A percentile compares a stretch with the other conserved stretches of the same genome.
These are phyloP conservation scores for Chironomus tentans DNA, from an alignment of 2,888 invertebrate genomes.

Conservation along the genomic window DNA sequence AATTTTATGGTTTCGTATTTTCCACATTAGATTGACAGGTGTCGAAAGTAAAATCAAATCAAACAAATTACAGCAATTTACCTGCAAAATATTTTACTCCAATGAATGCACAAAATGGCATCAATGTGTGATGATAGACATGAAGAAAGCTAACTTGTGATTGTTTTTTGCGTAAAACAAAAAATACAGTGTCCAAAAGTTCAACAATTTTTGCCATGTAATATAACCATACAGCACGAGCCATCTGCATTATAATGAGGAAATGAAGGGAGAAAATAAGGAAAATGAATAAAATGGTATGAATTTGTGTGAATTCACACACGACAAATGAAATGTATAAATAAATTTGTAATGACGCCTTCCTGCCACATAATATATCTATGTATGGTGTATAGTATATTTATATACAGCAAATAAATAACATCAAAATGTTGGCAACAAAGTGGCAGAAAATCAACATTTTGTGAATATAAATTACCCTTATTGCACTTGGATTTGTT, in stretches of 20 bases:
- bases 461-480: slow-evolving; percentile 37
- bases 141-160: slow-evolving; percentile 76
- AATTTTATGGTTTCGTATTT: background rate
- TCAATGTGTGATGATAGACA: slow-evolving; percentile 72
- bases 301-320: background rate
- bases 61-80: slow-evolving; percentile 32
- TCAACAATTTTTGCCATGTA: slow-evolving; percentile 43
- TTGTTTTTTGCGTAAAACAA: slow-evolving; percentile 72
- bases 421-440: background rate
- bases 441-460: background rate
- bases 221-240: slow-evolving; percentile 42
- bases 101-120: slow-evolving; percentile 58
- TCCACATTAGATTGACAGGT: background rate
- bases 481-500: slow-evolving; percentile 49
- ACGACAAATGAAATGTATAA: background rate
- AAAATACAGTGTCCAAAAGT: slow-evolving; percentile 54
- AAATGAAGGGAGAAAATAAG: background rate
- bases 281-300: no score
- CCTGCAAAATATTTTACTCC: slow-evolving; percentile 61
- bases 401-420: slow-evolving; percentile 2
- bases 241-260: slow-evolving; percentile 36
- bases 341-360: slow-evolving; percentile 13
- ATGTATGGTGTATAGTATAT: background rate
- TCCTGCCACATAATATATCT: background rate
- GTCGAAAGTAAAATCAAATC: background rate